Conservation (phyloP, 2,888 invertebrate genomes). For the Abrostola triplasia region DNA sequence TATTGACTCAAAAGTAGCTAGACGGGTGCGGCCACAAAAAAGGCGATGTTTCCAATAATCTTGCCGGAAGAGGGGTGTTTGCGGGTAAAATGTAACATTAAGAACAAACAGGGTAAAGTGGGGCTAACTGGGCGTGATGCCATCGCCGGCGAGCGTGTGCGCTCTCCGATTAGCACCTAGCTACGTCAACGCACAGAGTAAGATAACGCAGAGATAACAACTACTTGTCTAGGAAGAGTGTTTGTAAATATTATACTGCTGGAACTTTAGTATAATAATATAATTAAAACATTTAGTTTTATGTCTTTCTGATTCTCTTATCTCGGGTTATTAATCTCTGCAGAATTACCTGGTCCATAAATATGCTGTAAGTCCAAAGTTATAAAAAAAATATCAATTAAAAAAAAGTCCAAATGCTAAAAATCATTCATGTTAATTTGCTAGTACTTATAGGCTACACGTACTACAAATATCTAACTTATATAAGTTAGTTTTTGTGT, state of each 20-base stretch:
- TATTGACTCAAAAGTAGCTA: slow-evolving; percentile 68
- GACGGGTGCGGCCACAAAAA: slow-evolving; percentile 73
- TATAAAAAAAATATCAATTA: too few species aligned
- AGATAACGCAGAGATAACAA: slow-evolving; percentile 50
- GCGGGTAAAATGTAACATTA: slow-evolving; percentile 80
- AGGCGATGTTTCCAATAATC: slow-evolving; percentile 82
- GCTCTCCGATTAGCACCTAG: slow-evolving; percentile 81
- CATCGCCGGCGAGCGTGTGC: slow-evolving; percentile 67
- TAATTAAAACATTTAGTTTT: not conserved
- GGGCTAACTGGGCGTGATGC: slow-evolving; percentile 75
- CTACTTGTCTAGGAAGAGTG: slow-evolving; percentile 34
- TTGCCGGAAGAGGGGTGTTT: slow-evolving; percentile 82
- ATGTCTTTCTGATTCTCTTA: not conserved
- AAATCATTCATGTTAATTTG: too few species aligned
- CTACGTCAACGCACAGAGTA: slow-evolving; percentile 62
- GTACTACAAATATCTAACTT: too few species aligned
- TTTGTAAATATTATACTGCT: slow-evolving; percentile 41
- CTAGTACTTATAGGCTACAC: too few species aligned
- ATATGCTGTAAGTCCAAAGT: too few species aligned
- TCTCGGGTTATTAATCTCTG: too few species aligned
- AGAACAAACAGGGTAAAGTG: slow-evolving; percentile 83
- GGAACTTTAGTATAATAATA: slow-evolving; percentile 16
- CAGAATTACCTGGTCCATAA: too few species aligned
- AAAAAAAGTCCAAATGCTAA: too few species aligned
- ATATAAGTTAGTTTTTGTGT: too few species aligned